These are phyloP conservation scores for Rhynchopsitta pachyrhyncha DNA, from an alignment of 2,113 vertebrate species.

Conservation along the genomic window DNA sequence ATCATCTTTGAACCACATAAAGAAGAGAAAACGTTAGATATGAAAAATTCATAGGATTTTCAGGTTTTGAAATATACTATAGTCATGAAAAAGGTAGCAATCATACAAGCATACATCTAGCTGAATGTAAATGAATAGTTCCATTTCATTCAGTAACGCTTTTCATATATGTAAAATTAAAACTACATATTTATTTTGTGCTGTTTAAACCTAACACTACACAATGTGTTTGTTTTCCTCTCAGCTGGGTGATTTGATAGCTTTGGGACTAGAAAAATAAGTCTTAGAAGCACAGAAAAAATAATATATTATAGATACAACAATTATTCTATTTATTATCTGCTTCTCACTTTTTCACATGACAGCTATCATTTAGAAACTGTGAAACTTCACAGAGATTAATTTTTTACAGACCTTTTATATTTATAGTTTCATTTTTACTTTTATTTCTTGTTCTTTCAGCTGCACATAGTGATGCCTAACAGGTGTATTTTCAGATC, in stretches of 20 bases:
- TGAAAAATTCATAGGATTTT: not conserved
- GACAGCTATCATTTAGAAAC: not conserved
- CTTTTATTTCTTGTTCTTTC: not conserved
- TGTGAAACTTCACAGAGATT: not conserved
- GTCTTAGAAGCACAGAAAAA: not conserved
- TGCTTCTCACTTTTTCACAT: not conserved
- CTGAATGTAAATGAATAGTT: not conserved
- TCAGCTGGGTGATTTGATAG: not conserved
- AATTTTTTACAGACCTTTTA: not conserved
- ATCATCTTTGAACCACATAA: not conserved
- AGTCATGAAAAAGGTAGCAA: not conserved
- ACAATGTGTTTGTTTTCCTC: not conserved
- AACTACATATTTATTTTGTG: not conserved
- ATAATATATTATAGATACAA: not conserved
- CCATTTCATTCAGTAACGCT: not conserved
- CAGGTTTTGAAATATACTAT: not conserved
- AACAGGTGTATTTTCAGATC: slow-evolving; percentile 9
- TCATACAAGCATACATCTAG: not conserved
- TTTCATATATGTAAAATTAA: not conserved
- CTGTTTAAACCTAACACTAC: not conserved
- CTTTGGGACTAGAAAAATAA: not conserved
- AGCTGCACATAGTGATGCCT: not conserved
- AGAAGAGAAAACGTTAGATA: not conserved
- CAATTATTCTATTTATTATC: not conserved
- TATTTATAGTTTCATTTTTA: not conserved